Base-by-base conservation (phyloP, 2,113 vertebrate species). In the Recurvirostra avosetta region DNA sequence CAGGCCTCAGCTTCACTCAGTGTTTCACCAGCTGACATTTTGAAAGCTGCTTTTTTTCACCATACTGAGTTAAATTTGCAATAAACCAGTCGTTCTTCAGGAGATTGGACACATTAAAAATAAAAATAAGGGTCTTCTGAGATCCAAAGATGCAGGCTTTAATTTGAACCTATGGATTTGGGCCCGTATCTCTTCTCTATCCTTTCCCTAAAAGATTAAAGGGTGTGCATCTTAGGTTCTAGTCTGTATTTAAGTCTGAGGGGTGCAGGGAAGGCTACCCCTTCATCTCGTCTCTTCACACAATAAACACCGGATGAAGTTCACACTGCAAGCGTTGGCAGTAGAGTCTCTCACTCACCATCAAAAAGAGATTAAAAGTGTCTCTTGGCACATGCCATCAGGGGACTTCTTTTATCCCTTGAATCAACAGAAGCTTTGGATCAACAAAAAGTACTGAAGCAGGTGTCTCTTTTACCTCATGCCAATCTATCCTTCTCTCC, bases 401-500 rank as follows among this genome's bases (percentile, higher is more conserved):
- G 68, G 76, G 80, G 36, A 91, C 78, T 92, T 88, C 92, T 96
- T 96, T 97, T 63, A 92, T 93, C 68, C 25, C 65, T 52, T 70
- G 66, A 86, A 94, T 95, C 83, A 94, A 91, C 89, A 97, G 89
- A 81, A 95, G 80, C 62, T 91, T 91, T 94, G 91, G 75, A 94
- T 96, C 88, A 91, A 93, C 88, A 77, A 73, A 95, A 96, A 91
- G 86, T 82, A 59, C 0, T 6, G 78, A 82, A 81, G 84, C 79
- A 92, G 91, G 76, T 96, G 95, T 79, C 91, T 94, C 36, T 81
- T 88, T 88, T 84, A 79, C 83, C 73, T 94, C 77, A 58, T 59
- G 76, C 80, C 92, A 93, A 67, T 34, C 77, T 76, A 62, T 66
- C 77, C 63, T 72, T 41, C 55, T 38, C 72, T 71, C 75, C 43